Conservation (phyloP, 2,888 invertebrate species). For the Chouioia cunea region DNA sequence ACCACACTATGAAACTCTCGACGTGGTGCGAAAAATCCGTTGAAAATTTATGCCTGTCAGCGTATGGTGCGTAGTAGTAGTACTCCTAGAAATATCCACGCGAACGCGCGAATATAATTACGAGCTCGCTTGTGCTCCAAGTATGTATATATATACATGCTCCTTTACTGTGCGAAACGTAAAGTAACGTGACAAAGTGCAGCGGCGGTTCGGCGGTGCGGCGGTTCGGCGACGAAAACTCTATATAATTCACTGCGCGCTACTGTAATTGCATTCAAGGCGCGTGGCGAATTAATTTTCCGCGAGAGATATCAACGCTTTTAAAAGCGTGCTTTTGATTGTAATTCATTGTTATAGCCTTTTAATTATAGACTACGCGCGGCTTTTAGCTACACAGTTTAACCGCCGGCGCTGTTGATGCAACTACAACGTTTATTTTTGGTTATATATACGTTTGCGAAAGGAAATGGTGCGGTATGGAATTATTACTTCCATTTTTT, state of each 20-base stretch:
- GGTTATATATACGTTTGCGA: no score
- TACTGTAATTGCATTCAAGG: slow-evolving; percentile 9
- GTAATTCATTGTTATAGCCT: slow-evolving; percentile 17
- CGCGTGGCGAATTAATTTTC: slow-evolving; percentile 21
- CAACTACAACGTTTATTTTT: no score
- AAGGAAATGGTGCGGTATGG: no score
- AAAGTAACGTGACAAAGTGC: no score
- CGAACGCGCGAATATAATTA: slow-evolving; percentile 22
- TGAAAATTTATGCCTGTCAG: slow-evolving; percentile 23
- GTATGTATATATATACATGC: no score
- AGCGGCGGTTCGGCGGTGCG: no score
- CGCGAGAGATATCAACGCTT: slow-evolving; percentile 1
- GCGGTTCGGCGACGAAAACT: no score
- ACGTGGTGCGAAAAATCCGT: no score
- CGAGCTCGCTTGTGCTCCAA: not conserved
- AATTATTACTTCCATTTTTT: no score
- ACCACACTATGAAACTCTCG: no score
- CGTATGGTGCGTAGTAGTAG: not conserved
- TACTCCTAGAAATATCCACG: slow-evolving; percentile 5
- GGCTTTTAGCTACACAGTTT: no score
- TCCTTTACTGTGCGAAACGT: no score
- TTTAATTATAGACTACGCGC: slow-evolving; percentile 21
- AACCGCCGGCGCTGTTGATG: not conserved
- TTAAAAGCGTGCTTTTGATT: slow-evolving; percentile 13
- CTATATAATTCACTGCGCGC: not conserved